These are phyloP conservation scores for Drosophila anomelani DNA, from an alignment of 2,888 invertebrate genomes.

Conservation along the genomic window DNA sequence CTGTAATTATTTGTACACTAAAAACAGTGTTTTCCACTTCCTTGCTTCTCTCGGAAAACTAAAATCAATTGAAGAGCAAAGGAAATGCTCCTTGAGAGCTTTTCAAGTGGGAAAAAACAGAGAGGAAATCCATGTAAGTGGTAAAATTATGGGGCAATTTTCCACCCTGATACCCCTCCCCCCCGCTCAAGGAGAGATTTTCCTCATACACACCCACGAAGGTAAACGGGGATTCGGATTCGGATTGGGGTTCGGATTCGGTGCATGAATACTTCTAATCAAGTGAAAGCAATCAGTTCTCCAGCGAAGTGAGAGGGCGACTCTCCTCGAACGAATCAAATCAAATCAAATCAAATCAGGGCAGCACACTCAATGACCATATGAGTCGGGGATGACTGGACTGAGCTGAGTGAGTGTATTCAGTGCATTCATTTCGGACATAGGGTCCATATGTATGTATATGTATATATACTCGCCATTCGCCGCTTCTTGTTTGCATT, in stretches of 20 bases:
- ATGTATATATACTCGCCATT: background rate
- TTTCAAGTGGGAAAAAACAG: background rate
- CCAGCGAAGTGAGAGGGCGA: constrained; percentile 26
- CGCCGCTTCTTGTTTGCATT: constrained; percentile 13
- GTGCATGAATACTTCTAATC: constrained; percentile 43
- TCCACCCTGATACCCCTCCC: background rate
- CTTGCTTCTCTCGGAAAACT: background rate
- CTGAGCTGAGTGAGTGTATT: constrained; percentile 22
- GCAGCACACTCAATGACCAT: constrained; percentile 41
- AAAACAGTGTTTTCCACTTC: background rate
- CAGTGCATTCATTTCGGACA: constrained; percentile 29
- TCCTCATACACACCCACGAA: background rate
- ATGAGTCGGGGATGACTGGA: constrained; percentile 3
- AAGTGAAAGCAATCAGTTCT: constrained; percentile 38
- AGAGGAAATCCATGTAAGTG: constrained; percentile 3
- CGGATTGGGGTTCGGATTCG: constrained; percentile 1
- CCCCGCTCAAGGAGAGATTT: background rate
- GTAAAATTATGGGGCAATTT: constrained; percentile 13
- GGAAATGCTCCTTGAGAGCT: background rate
- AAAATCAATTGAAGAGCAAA: background rate
- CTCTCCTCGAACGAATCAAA: constrained; percentile 13
- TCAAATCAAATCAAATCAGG: constrained; percentile 37
- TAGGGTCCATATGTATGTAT: background rate
- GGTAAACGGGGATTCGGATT: constrained; percentile 1
- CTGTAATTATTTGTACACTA: background rate